phyloP scores from a whole-genome alignment of 1,140 invertebrate genomes.

The Aphelenchoides besseyi region DNA sequence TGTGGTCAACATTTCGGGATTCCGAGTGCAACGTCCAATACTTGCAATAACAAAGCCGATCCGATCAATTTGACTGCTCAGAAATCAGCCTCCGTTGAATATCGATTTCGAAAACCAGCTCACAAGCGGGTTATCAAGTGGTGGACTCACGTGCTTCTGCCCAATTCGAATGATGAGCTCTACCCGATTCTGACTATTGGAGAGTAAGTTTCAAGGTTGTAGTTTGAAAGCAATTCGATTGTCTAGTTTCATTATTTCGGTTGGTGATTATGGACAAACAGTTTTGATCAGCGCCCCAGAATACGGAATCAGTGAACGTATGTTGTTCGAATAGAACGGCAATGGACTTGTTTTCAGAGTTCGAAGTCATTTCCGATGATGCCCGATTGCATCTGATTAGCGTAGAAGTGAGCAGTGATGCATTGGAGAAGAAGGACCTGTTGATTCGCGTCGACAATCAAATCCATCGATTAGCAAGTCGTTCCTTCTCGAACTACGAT shows the following conservation, averaged over 20 bases:
- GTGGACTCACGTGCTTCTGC: slow-evolving; percentile 7
- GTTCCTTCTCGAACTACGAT: not conserved
- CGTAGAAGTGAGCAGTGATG: not conserved
- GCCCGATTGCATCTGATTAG: not conserved
- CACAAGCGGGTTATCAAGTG: not conserved
- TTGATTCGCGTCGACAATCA: not conserved
- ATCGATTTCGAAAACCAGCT: not conserved
- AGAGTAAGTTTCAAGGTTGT: not conserved
- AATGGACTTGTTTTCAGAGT: too few relatives aligned
- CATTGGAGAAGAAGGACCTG: not conserved
- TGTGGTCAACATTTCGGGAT: not conserved
- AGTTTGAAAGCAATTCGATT: not conserved
- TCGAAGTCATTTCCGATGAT: not conserved
- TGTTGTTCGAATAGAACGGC: too few relatives aligned
- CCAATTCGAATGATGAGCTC: not conserved
- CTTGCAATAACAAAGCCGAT: not conserved
- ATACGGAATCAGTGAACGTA: not conserved
- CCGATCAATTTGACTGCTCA: not conserved
- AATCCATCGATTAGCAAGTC: not conserved
- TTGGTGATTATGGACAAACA: not conserved
- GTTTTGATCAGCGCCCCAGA: not conserved
- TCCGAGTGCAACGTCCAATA: not conserved
- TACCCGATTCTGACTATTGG: not conserved
- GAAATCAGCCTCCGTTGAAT: not conserved
- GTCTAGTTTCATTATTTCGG: not conserved